phyloP scores from a whole-genome alignment of 2,888 invertebrate species.

The Carabus problematicus region DNA sequence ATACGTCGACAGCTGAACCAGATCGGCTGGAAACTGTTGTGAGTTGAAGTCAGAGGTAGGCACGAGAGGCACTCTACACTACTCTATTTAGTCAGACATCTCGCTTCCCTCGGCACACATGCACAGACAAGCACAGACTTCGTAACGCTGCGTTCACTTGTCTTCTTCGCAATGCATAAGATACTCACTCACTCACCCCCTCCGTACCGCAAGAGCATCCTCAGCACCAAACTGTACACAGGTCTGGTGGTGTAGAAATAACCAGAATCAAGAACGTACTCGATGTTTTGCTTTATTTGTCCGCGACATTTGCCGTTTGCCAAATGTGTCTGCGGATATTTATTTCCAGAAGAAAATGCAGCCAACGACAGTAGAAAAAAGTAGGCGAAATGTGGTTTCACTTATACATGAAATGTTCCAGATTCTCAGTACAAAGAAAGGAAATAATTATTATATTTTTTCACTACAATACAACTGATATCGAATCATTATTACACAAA shows the following conservation, averaged over 20 bases:
- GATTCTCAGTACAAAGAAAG: too few species aligned
- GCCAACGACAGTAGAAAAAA: too few species aligned
- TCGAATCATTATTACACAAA: too few species aligned
- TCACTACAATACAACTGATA: too few species aligned
- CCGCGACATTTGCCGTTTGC: slow-evolving; percentile 25
- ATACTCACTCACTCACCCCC: too few species aligned
- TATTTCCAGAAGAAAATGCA: slow-evolving; percentile 21
- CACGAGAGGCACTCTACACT: background rate
- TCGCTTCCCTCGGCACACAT: background rate
- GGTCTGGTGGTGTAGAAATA: slow-evolving; percentile 18
- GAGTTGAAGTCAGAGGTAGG: background rate
- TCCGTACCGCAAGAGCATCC: too few species aligned
- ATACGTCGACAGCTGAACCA: slow-evolving; percentile 7
- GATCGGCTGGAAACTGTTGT: slow-evolving; percentile 3
- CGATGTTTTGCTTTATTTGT: slow-evolving; percentile 15
- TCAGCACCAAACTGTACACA: background rate
- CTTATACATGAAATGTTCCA: too few species aligned
- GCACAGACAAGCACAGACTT: slow-evolving; percentile 3
- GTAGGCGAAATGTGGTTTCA: too few species aligned
- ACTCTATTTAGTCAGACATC: slow-evolving; percentile 4
- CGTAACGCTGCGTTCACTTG: background rate
- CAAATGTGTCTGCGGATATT: slow-evolving; percentile 29
- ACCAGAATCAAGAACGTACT: slow-evolving; percentile 17
- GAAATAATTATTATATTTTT: too few species aligned
- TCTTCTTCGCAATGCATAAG: too few species aligned